phyloP scores from a whole-genome alignment of 2,113 vertebrate species.

The Ptyas mucosa region DNA sequence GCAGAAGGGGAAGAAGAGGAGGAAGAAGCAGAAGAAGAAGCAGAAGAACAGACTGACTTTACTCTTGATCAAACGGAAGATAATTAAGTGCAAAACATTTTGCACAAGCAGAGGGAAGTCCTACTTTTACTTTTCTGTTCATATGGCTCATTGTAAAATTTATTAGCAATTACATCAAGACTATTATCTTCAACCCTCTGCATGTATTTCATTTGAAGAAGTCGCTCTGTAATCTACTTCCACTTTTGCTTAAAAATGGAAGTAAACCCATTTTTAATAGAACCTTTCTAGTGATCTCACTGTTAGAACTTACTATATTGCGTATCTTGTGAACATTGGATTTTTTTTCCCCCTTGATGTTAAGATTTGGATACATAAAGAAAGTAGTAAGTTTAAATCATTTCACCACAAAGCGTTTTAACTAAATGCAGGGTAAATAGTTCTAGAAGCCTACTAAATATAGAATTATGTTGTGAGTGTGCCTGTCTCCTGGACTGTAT shows the following conservation, averaged over 20 bases:
- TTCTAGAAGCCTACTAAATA: constrained; percentile 57
- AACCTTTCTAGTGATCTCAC: constrained; percentile 72
- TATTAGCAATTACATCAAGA: constrained; percentile 52
- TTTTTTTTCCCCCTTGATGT: constrained; percentile 64
- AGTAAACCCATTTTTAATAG: constrained; percentile 69
- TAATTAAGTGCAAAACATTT: constrained; percentile 56
- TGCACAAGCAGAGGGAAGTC: constrained; percentile 9
- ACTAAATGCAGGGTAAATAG: constrained; percentile 57
- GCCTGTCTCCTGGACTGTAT: constrained; percentile 63
- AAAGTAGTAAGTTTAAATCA: constrained; percentile 62
- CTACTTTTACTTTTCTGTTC: constrained; percentile 58
- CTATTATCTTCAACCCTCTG: constrained; percentile 54
- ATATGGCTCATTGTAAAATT: constrained; percentile 56
- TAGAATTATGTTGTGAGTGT: constrained; percentile 63
- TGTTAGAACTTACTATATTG: constrained; percentile 70
- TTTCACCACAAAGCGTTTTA: constrained; percentile 51
- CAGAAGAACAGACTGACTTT: constrained; percentile 64
- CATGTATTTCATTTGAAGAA: constrained; percentile 73
- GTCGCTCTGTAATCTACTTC: constrained; percentile 71
- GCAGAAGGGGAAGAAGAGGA: constrained; percentile 53
- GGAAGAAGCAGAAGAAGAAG: constrained; percentile 51
- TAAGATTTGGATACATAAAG: constrained; percentile 53
- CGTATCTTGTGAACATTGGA: constrained; percentile 72
- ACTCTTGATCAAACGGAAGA: constrained; percentile 69
- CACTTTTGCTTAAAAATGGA: constrained; percentile 67